A percentile compares a stretch with the other conserved stretches of the same genome.
Evolutionary conservation across 1,140 invertebrate genomes (phyloP).

Genomic region (Monomorium pharaonis): DNA sequence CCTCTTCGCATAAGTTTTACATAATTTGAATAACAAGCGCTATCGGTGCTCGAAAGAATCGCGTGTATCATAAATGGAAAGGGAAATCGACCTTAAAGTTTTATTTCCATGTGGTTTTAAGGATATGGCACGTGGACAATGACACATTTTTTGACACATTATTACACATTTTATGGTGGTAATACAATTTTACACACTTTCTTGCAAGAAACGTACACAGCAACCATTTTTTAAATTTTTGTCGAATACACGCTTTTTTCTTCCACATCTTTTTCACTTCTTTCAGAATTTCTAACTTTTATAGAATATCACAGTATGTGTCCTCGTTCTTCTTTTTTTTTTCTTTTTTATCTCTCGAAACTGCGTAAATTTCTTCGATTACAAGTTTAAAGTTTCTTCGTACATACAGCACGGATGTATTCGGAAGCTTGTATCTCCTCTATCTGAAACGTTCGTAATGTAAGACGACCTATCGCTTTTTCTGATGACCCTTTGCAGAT

Average conservation of each 20-base stretch:
- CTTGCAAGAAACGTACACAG: too few relatives aligned
- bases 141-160: background rate
- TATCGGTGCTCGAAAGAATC: background rate
- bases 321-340: background rate
- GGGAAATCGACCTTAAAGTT: constrained; percentile 38
- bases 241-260: too few relatives aligned
- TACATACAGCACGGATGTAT: background rate
- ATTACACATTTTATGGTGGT: background rate
- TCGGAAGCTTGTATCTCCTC: background rate
- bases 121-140: background rate
- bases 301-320: too few relatives aligned
- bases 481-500: constrained; percentile 34
- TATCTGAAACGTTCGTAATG: background rate
- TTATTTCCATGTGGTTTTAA: constrained; percentile 46
- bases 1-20: constrained; percentile 45
- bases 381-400: background rate
- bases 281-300: too few relatives aligned
- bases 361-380: background rate
- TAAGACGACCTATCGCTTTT: constrained; percentile 22
- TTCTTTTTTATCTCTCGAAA: background rate
- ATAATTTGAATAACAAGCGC: constrained; percentile 42
- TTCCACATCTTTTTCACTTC: too few relatives aligned
- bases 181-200: background rate
- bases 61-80: constrained; percentile 3
- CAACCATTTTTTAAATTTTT: too few relatives aligned